Evolutionary conservation across 2,797 vertebrate genomes (phyloP).

Genomic region (Pangasius mekongensis): DNA sequence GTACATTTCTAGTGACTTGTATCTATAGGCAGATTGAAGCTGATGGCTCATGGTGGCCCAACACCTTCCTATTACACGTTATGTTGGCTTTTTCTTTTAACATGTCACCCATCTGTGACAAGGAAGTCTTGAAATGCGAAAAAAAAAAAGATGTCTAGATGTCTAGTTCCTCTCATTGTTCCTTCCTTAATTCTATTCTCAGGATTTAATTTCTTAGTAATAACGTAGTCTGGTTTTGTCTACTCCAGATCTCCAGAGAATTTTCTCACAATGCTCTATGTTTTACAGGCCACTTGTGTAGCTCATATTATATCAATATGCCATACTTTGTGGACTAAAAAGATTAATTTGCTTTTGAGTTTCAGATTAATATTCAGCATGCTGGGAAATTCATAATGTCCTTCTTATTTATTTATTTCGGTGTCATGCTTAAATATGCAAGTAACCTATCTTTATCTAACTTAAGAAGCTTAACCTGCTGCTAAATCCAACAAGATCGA

Average conservation of each 20-base stretch:
- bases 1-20: background rate
- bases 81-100: background rate
- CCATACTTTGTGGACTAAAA: background rate
- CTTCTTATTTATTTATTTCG: background rate
- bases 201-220: background rate
- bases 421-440: background rate
- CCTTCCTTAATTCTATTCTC: constrained; percentile 14
- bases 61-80: background rate
- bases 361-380: background rate
- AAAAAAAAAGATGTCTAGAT: background rate
- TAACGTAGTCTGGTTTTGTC: background rate
- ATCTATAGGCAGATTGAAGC: background rate
- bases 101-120: background rate
- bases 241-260: background rate
- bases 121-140: background rate
- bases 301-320: background rate
- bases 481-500: background rate
- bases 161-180: background rate
- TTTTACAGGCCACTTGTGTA: background rate
- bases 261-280: background rate
- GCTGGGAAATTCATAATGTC: background rate
- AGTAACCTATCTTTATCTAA: background rate
- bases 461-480: background rate
- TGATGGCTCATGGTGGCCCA: background rate
- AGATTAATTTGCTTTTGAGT: background rate